Base-by-base conservation (phyloP, 2,888 invertebrate genomes). In the Euzophera pinguis region DNA sequence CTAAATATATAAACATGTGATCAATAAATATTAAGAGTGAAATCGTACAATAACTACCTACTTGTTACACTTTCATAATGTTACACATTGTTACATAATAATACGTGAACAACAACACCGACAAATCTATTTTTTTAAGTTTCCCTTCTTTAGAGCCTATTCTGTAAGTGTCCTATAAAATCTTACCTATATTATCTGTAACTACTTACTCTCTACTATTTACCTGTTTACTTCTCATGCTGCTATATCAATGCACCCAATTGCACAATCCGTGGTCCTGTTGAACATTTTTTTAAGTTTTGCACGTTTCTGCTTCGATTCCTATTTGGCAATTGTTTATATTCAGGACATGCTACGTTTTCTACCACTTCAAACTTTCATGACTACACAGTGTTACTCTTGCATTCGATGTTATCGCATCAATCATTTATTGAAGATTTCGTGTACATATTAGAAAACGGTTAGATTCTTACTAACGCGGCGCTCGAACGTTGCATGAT, bases 1-100 rank as follows among this genome's bases (percentile, higher is more conserved):
- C 79, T 73, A 70, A 68, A 69, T 34, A n/a, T 73, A 69, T 50
- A 67, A 73, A 74, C 77, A 81, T 85, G 85, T 87, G 84, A 86
- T 85, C 74, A 76, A 75, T 80, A 79, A 75, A 73, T 73, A 73
- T 75, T 72, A 71, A 71, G 84, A 85, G 79, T 85, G 85, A 87
- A 81, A 80, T 79, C 83, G 87, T 87, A 89, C 88, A 89, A 88
- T 85, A 84, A 81, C 77, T 16, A 71, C 76, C 75, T 81, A 81
- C 75, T 84, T 86, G 82, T 86, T 86, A 87, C 83, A 84, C 81
- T 81, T 75, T 75, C 78, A 75, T 83, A 81, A 76, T 83, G 73
- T 83, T 85, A 86, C 84, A 85, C 84, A 76, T 80, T 82, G 81
- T 84, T 85, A 84, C 83, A 81, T 72, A 76, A 69, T 65, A 75